These are phyloP conservation scores for Chydorus sphaericus DNA, from an alignment of 2,888 invertebrate genomes.

Conservation along the genomic window DNA sequence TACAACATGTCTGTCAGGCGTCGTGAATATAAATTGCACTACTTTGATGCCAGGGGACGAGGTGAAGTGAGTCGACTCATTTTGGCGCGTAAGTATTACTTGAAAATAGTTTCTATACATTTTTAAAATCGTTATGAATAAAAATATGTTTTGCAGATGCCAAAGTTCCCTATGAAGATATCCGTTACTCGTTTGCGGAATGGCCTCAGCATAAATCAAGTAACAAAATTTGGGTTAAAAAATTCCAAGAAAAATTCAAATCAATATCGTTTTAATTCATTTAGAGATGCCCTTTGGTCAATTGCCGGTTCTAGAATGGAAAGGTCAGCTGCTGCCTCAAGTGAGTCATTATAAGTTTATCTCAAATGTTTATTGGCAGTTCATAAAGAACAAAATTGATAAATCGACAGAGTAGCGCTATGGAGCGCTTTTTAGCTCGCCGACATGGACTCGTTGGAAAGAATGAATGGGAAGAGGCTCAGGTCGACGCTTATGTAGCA, in stretches of 20 bases:
- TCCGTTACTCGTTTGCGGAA: neutral
- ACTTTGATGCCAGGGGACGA: conserved; percentile 2
- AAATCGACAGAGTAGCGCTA: neutral
- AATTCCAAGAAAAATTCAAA: neutral
- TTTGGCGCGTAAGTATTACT: conserved; percentile 3
- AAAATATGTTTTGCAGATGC: conserved; percentile 2
- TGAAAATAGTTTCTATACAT: no score
- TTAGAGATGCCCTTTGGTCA: neutral
- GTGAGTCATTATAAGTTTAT: neutral
- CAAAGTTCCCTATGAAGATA: conserved; percentile 1
- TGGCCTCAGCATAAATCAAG: neutral
- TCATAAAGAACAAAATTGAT: no score
- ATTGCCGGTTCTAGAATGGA: neutral
- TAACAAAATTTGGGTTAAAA: no score
- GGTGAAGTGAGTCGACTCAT: conserved; percentile 1
- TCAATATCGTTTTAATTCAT: neutral
- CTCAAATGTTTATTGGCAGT: neutral
- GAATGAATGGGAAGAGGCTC: neutral
- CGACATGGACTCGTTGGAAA: neutral
- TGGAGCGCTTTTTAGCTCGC: neutral
- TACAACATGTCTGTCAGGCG: neutral
- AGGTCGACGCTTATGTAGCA: neutral
- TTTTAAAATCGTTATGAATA: no score
- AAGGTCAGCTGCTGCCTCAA: neutral
- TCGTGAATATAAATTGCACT: conserved; percentile 4